Evolutionary conservation across 2,888 invertebrate genomes (phyloP).

Genomic region (Drosophila suboccidentalis): DNA sequence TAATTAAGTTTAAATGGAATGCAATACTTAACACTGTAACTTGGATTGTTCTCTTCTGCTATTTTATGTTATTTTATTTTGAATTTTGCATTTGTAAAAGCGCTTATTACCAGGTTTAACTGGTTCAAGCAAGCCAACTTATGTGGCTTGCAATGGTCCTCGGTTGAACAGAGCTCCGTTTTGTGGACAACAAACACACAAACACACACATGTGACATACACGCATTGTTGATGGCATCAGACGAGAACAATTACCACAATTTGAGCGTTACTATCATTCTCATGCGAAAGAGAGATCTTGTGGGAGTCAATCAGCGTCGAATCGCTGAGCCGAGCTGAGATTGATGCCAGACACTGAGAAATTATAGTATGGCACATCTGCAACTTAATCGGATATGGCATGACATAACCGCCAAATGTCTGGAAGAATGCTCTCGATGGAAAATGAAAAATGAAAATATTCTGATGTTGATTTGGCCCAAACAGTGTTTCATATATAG

Average conservation of each 20-base stretch:
- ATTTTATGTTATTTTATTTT: not conserved
- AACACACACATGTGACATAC: conserved; percentile 10
- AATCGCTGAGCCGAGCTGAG: conserved; percentile 16
- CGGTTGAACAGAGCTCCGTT: conserved; percentile 8
- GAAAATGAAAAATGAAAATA: conserved; percentile 10
- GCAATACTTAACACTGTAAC: not conserved
- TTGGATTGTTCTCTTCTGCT: not conserved
- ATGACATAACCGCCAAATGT: conserved; percentile 38
- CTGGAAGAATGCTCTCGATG: not conserved
- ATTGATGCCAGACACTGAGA: conserved; percentile 31
- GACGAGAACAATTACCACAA: conserved; percentile 67
- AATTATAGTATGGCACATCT: conserved; percentile 9
- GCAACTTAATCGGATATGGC: conserved; percentile 23
- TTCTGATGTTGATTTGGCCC: conserved; percentile 7
- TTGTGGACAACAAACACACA: conserved; percentile 7
- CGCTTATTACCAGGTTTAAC: conserved; percentile 16
- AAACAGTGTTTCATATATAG: conserved; percentile 1
- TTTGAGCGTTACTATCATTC: conserved; percentile 36
- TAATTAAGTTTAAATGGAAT: not conserved
- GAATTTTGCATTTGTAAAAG: not conserved
- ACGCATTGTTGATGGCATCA: conserved; percentile 55
- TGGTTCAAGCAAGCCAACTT: conserved; percentile 52
- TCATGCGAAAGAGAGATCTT: conserved; percentile 36
- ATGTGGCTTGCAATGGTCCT: conserved; percentile 18
- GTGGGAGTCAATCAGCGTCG: conserved; percentile 66